Conservation (phyloP, 2,797 vertebrate species). For the Nyctibius grandis region DNA sequence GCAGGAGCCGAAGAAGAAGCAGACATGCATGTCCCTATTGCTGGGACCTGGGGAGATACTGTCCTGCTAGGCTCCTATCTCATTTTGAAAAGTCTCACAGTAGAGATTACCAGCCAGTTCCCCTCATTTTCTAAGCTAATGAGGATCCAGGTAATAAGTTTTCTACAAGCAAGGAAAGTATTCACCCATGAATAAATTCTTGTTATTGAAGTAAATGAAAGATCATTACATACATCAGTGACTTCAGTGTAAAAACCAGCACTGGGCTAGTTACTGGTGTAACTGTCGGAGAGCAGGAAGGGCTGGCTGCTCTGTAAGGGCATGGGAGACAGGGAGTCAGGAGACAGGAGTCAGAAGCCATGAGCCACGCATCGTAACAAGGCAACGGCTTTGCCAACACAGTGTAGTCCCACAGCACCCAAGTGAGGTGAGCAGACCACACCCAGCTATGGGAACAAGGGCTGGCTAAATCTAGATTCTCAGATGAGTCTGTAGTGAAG, state of each 20-base stretch:
- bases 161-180: neutral
- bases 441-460: neutral
- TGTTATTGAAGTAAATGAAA: conserved; percentile 14
- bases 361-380: fast-evolving
- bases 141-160: neutral
- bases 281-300: neutral
- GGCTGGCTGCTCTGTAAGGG: neutral
- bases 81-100: neutral
- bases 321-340: neutral
- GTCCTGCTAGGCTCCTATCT: neutral
- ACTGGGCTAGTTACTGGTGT: neutral
- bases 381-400: neutral
- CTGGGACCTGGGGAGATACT: neutral
- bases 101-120: neutral
- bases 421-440: fast-evolving
- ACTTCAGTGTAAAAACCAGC: neutral
- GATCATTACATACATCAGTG: neutral
- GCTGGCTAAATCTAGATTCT: neutral
- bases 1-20: neutral
- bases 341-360: neutral
- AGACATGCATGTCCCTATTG: neutral
- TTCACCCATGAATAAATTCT: neutral
- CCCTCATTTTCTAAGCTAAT: neutral
- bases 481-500: neutral
- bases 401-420: fast-evolving